Conservation (phyloP, 1,140 invertebrate genomes). For the Mizuhopecten yessoensis region DNA sequence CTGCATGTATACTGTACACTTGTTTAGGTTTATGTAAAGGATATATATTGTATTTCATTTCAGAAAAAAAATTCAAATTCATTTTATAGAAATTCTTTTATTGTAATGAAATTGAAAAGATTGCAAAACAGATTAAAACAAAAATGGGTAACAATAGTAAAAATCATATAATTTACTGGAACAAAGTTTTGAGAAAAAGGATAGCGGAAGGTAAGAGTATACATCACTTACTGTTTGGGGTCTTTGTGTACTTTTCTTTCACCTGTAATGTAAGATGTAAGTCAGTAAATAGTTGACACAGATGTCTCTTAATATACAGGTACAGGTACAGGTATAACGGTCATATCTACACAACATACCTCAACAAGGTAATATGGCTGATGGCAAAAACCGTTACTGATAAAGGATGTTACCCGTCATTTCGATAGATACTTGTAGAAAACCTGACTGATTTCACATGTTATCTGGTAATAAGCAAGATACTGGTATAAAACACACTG, state of each 20-base stretch:
- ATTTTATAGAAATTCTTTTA: background rate
- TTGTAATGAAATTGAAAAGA: background rate
- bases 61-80: background rate
- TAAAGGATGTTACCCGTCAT: too few relatives aligned
- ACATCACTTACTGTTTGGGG: constrained; percentile 60
- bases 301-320: too few relatives aligned
- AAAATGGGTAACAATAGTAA: background rate
- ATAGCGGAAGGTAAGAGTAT: constrained; percentile 10
- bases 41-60: background rate
- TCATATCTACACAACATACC: too few relatives aligned
- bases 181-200: background rate
- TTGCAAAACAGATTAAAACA: constrained; percentile 2
- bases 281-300: background rate
- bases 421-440: too few relatives aligned
- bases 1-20: background rate
- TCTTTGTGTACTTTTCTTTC: constrained; percentile 54
- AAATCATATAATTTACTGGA: constrained; percentile 21
- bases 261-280: constrained; percentile 48
- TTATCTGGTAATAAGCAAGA: too few relatives aligned
- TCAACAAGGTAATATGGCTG: too few relatives aligned
- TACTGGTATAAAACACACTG: too few relatives aligned
- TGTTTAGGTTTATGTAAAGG: too few relatives aligned
- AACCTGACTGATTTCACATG: too few relatives aligned
- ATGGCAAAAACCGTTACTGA: too few relatives aligned
- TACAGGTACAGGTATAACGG: too few relatives aligned